Conservation (phyloP, 2,797 vertebrate genomes). For the Denticeps clupeoides region DNA sequence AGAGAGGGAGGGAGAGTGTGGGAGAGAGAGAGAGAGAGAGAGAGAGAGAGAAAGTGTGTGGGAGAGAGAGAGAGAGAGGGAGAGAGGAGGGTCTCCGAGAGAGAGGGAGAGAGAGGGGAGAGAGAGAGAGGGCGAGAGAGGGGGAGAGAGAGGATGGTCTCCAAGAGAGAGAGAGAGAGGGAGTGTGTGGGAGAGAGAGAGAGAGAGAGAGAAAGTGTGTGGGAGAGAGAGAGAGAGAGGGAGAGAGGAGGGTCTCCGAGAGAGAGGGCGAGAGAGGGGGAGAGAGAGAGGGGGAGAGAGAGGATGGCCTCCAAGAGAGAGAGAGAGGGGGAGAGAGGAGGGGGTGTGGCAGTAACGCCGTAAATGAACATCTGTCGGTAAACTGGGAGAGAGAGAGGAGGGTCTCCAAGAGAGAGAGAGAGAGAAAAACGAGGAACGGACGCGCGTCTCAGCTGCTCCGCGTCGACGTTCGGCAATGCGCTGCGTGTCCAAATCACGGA, state of each 20-base stretch:
- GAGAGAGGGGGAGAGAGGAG: constrained; percentile 16
- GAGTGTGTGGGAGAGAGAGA: constrained; percentile 26
- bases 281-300: constrained; percentile 16
- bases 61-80: no score
- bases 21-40: no score
- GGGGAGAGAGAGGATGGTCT: constrained; percentile 11
- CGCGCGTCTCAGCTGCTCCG: constrained; percentile 27
- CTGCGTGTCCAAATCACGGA: no score
- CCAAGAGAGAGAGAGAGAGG: constrained; percentile 13
- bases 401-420: constrained; percentile 32
- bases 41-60: no score
- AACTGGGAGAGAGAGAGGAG: constrained; percentile 48
- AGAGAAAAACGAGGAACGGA: constrained; percentile 32
- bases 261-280: not conserved
- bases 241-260: not conserved
- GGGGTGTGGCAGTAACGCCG: constrained; percentile 25
- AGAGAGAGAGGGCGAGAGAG: constrained; percentile 12
- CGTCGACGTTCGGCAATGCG: no score
- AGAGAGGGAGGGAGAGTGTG: no score
- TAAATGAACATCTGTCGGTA: constrained; percentile 47
- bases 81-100: not conserved
- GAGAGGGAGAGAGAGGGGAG: not conserved
- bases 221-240: not conserved
- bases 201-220: no score
- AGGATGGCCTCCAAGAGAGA: constrained; percentile 10